These are phyloP conservation scores for Acridotheres tristis DNA, from an alignment of 2,797 vertebrate genomes.

Conservation along the genomic window DNA sequence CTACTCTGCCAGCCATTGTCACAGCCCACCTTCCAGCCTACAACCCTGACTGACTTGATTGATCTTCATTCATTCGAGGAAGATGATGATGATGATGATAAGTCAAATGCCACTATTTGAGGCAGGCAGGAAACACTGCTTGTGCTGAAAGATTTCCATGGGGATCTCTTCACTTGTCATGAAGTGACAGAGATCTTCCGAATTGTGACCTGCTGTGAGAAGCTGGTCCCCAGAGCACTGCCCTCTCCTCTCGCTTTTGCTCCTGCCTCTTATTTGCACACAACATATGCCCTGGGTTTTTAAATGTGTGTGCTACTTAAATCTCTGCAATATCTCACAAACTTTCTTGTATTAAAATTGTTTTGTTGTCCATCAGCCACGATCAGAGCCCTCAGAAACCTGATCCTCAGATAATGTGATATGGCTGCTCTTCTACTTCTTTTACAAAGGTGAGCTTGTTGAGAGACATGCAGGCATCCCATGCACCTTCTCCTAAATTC, in stretches of 20 bases:
- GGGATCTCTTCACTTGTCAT: neutral
- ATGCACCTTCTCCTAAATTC: neutral
- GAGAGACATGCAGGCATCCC: neutral
- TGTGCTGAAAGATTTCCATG: neutral
- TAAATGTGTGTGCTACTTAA: neutral
- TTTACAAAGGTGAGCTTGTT: neutral
- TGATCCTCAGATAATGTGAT: neutral
- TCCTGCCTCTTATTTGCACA: neutral
- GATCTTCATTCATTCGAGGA: neutral
- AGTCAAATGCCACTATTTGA: neutral
- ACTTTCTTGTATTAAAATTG: neutral
- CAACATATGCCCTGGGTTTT: neutral
- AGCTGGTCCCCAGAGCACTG: neutral
- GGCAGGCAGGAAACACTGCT: neutral
- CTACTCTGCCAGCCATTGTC: fast-evolving
- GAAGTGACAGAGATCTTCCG: neutral
- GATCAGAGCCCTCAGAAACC: neutral
- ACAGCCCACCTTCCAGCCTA: fast-evolving
- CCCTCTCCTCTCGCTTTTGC: neutral
- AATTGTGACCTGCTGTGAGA: neutral
- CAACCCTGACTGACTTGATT: neutral
- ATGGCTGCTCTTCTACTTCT: neutral
- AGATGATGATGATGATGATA: neutral
- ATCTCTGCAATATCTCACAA: neutral
- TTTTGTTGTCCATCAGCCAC: neutral